Conservation (phyloP, 2,888 invertebrate genomes). For the Lydus trimaculatus region DNA sequence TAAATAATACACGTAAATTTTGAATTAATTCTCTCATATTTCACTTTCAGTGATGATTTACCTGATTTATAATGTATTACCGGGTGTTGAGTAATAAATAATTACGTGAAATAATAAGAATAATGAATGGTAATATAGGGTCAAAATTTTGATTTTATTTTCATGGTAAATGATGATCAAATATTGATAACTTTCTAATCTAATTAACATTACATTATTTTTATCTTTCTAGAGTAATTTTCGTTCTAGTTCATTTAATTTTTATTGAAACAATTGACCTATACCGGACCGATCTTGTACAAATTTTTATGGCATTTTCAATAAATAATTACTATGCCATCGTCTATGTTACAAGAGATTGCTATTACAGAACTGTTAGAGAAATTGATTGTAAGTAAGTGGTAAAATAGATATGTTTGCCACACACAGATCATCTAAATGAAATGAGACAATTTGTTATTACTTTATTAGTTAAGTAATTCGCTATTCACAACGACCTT, state of each 20-base stretch:
- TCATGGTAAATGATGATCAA: background rate
- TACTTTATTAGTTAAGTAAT: constrained; percentile 27
- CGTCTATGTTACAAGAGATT: no score
- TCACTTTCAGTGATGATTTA: constrained; percentile 4
- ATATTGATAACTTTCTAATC: no score
- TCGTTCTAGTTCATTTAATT: no score
- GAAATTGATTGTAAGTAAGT: no score
- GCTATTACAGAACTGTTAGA: no score
- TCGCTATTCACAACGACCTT: constrained; percentile 42
- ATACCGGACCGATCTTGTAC: no score
- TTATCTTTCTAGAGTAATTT: no score
- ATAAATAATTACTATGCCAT: no score
- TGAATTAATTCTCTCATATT: background rate
- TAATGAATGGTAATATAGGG: background rate
- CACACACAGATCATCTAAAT: constrained; percentile 20
- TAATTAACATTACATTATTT: no score
- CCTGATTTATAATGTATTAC: background rate
- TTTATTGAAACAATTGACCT: no score
- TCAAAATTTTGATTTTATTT: background rate
- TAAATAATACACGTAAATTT: background rate
- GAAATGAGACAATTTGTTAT: constrained; percentile 16
- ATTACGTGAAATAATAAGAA: background rate
- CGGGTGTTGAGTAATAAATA: constrained; percentile 7
- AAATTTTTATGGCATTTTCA: no score
- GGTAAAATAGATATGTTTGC: no score